Percentiles rank a stretch among this genome's conserved stretches.
Evolutionary conservation across 2,113 vertebrate species (phyloP).

Genomic region (Silurus meridionalis): DNA sequence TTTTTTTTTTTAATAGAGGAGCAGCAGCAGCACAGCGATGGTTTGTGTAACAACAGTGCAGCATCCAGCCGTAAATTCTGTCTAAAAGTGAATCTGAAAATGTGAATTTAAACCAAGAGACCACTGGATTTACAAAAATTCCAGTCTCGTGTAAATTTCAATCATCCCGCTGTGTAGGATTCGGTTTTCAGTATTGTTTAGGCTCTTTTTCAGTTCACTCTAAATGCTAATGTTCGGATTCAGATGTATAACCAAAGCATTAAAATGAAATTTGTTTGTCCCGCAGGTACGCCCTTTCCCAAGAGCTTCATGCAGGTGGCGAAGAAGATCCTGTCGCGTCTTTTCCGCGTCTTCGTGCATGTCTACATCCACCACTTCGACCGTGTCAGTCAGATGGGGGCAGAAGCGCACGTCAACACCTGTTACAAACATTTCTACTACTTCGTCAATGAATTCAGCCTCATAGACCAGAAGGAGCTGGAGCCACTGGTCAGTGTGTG

Average conservation of each 20-base stretch:
- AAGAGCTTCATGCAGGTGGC: constrained; percentile 94
- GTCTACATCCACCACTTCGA: constrained; percentile 99
- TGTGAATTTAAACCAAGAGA: not conserved
- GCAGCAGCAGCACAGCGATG: not conserved
- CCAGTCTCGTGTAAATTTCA: not conserved
- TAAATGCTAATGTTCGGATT: not conserved
- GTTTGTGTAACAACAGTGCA: not conserved
- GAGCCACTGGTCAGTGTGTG: constrained; percentile 88
- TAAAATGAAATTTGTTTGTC: not conserved
- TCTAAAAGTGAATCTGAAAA: not conserved
- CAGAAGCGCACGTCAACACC: constrained; percentile 96
- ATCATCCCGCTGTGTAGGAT: not conserved
- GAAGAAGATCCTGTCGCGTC: constrained; percentile 94
- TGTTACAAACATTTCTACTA: constrained; percentile 99
- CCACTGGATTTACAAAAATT: too few species aligned
- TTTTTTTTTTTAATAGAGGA: too few species aligned
- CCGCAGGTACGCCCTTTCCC: constrained; percentile 93
- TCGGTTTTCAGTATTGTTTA: not conserved
- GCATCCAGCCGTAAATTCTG: not conserved
- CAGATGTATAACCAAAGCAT: not conserved
- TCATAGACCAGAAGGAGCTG: constrained; percentile 97
- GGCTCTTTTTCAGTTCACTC: not conserved
- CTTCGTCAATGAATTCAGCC: constrained; percentile 90
- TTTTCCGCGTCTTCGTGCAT: constrained; percentile 96
- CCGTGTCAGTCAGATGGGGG: constrained; percentile 91